A percentile compares a stretch with the other conserved stretches of the same genome.
Conservation (phyloP, 2,797 vertebrate species). For the Phoxinus dragarum region DNA sequence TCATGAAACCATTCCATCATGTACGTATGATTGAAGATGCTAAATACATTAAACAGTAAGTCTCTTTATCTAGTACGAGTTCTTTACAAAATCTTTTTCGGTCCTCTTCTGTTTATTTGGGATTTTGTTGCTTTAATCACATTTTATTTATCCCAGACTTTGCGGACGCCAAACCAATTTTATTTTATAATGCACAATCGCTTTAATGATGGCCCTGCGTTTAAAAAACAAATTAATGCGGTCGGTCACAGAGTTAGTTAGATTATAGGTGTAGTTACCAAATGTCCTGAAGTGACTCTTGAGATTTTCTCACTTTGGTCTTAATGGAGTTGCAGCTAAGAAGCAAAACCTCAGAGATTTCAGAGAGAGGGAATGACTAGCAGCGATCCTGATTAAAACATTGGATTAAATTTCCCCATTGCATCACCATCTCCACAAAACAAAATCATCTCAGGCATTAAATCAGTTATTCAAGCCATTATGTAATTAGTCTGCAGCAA, state of each 20-base stretch:
- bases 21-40: slow-evolving; percentile 1
- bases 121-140: background rate
- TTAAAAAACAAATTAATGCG: slow-evolving; percentile 19
- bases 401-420: slow-evolving; percentile 4
- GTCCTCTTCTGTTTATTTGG: slow-evolving; percentile 20
- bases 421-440: slow-evolving; percentile 4
- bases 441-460: background rate
- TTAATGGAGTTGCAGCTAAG: too few species aligned
- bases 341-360: background rate
- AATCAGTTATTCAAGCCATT: slow-evolving; percentile 16
- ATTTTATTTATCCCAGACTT: slow-evolving; percentile 11
- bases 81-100: background rate
- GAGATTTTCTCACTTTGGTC: slow-evolving; percentile 3
- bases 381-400: background rate
- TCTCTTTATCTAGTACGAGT: slow-evolving; percentile 14
- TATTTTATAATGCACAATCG: background rate
- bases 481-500: slow-evolving; percentile 21
- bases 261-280: slow-evolving; percentile 1
- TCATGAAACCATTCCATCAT: slow-evolving; percentile 13
- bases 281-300: slow-evolving; percentile 19
- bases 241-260: slow-evolving; percentile 20
- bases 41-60: slow-evolving; percentile 40
- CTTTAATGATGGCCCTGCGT: background rate
- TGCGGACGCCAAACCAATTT: background rate
- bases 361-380: background rate